Evolutionary conservation across 2,888 invertebrate genomes (phyloP).

Genomic region (Sesia bembeciformis): DNA sequence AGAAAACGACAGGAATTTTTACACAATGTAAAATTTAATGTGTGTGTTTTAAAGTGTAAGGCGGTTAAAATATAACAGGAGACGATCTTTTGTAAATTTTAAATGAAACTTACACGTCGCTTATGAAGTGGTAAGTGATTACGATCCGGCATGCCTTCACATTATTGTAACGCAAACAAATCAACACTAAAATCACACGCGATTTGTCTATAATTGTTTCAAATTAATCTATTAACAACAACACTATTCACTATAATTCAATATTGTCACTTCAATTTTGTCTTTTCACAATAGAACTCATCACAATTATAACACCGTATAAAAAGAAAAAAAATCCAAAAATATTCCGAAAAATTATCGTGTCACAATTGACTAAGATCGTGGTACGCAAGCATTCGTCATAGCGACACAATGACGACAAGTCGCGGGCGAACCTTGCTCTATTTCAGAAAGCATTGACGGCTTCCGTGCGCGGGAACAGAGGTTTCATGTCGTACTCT

Average conservation of each 20-base stretch:
- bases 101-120: slow-evolving; percentile 42
- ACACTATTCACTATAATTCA: not conserved
- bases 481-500: slow-evolving; percentile 6
- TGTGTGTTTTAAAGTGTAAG: too few relatives aligned
- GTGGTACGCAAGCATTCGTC: not conserved
- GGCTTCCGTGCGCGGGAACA: not conserved
- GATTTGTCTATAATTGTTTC: too few relatives aligned
- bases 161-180: not conserved
- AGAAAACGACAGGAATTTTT: too few relatives aligned
- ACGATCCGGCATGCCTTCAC: slow-evolving; percentile 49
- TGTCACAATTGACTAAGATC: too few relatives aligned
- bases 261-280: slow-evolving; percentile 15
- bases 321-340: not conserved
- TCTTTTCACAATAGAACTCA: slow-evolving; percentile 9
- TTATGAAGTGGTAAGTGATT: slow-evolving; percentile 39
- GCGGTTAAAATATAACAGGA: too few relatives aligned
- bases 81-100: too few relatives aligned
- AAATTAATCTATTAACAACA: too few relatives aligned
- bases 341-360: not conserved
- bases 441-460: slow-evolving; percentile 22
- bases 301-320: not conserved
- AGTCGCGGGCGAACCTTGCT: slow-evolving; percentile 28
- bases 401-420: slow-evolving; percentile 10
- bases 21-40: too few relatives aligned
- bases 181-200: not conserved